These are phyloP conservation scores for Pelecanoides urinatrix DNA, from an alignment of 2,113 vertebrate species.

Conservation along the genomic window DNA sequence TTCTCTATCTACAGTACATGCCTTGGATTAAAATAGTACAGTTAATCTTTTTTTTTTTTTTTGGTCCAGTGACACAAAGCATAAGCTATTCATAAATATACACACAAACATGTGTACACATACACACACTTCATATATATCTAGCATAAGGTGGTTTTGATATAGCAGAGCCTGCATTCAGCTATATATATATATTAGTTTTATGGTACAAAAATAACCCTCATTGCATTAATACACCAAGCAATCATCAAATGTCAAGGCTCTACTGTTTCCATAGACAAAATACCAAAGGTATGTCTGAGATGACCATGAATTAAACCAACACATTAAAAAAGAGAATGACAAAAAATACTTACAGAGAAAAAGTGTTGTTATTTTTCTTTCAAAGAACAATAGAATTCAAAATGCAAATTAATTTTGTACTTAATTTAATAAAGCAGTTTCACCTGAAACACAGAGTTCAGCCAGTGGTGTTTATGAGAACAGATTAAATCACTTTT, in stretches of 20 bases:
- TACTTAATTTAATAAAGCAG: background rate
- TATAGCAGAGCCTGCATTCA: background rate
- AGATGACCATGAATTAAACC: background rate
- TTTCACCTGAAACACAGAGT: background rate
- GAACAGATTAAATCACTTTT: background rate
- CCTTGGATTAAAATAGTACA: background rate
- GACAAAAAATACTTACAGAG: background rate
- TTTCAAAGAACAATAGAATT: background rate
- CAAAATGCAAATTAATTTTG: background rate
- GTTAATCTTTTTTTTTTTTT: background rate
- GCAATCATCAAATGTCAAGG: background rate
- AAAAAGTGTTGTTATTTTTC: background rate
- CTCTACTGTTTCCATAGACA: background rate
- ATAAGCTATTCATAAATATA: background rate
- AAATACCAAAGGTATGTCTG: background rate
- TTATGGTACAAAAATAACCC: background rate
- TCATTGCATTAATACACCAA: background rate
- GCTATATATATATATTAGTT: background rate
- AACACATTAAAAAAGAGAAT: background rate
- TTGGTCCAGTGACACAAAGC: background rate
- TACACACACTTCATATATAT: background rate
- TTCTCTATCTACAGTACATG: background rate
- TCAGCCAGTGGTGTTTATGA: background rate
- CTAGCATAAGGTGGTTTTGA: background rate
- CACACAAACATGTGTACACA: fast-evolving